Percentiles rank a stretch among this genome's conserved stretches.
phyloP scores from a whole-genome alignment of 2,888 invertebrate species.

The Eupithecia dodoneata region DNA sequence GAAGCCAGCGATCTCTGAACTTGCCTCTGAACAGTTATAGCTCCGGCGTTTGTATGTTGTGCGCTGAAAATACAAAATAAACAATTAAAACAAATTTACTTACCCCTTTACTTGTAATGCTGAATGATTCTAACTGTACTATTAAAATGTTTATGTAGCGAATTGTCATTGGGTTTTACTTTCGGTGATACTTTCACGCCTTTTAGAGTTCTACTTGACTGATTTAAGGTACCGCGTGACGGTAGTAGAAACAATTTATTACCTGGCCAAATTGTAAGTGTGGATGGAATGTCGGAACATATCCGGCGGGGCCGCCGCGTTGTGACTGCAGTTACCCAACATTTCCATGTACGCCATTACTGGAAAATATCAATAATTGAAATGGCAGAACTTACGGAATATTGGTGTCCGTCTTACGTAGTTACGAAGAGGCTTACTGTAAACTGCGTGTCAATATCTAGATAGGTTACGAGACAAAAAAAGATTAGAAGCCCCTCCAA shows the following conservation, averaged over 20 bases:
- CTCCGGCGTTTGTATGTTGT: constrained; percentile 68
- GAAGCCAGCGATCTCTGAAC: constrained; percentile 77
- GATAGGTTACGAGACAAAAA: neutral
- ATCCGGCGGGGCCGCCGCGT: constrained; percentile 88
- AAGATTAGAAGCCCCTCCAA: constrained; percentile 15
- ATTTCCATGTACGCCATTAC: constrained; percentile 99
- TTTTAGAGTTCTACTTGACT: constrained; percentile 9
- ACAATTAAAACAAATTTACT: neutral
- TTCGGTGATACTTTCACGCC: constrained; percentile 23
- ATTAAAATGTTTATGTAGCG: neutral
- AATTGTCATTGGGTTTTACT: neutral
- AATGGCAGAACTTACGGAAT: neutral
- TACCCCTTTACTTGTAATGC: neutral
- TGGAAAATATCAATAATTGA: constrained; percentile 63
- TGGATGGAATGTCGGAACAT: constrained; percentile 95
- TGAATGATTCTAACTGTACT: neutral
- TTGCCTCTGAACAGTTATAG: constrained; percentile 70
- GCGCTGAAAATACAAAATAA: constrained; percentile 52
- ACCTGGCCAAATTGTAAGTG: constrained; percentile 86
- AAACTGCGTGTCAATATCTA: neutral
- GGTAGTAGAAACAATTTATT: constrained; percentile 24
- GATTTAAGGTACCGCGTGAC: constrained; percentile 4
- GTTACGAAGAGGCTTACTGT: neutral
- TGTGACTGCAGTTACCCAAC: constrained; percentile 95
- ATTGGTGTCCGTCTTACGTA: constrained; percentile 19